Evolutionary conservation across 2,113 vertebrate genomes (phyloP), one percentile per base, ranked within the genome.

Genomic region (Anhinga anhinga): DNA sequence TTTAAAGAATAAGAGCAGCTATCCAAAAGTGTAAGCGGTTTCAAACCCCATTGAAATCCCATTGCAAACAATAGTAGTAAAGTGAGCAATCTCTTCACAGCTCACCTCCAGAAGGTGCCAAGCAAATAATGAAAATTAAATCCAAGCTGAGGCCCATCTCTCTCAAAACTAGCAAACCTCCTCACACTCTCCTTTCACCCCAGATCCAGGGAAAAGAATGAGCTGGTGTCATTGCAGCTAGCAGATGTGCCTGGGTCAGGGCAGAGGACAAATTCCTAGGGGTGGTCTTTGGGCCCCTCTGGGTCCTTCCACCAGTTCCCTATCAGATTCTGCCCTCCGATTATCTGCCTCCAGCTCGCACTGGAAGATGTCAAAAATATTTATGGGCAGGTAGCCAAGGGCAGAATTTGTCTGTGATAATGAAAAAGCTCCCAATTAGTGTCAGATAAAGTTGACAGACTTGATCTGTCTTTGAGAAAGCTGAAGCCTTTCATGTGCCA

Each of bases 391-490:
- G 34, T 89, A 85, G 76, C 65, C 88, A 93, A 93, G 88, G 92
- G 85, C 85, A 94, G 63, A 94, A 94, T 93, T 92, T 84, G 44
- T 10, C 91, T 82, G 93, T 85, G 88, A 95, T 96, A 89, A 93
- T 95, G 93, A 84, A 92, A 95, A 93, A 79, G 52, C 66, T 97
- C 88, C 85, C 92, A 86, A 88, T 96, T 95, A 96, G 63, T 62
- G 72, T 91, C 90, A 93, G 92, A 95, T 93, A 93, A 92, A 97
- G 82, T 63, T 55, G 95, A 94, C 90, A 97, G 82, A 44, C 76
- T 88, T 2, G 0, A 91, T 96, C 86, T 78, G 77, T 95, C 94
- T 97, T 90, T 80, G 87, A 58, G 92, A 88, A 95, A 92, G 70
- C 87, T 62, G 78, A 90, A 82, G 66, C 53, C 79, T 96, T 96